These are phyloP conservation scores for Oryzaephilus surinamensis DNA, from an alignment of 1,140 invertebrate genomes.

Conservation along the genomic window DNA sequence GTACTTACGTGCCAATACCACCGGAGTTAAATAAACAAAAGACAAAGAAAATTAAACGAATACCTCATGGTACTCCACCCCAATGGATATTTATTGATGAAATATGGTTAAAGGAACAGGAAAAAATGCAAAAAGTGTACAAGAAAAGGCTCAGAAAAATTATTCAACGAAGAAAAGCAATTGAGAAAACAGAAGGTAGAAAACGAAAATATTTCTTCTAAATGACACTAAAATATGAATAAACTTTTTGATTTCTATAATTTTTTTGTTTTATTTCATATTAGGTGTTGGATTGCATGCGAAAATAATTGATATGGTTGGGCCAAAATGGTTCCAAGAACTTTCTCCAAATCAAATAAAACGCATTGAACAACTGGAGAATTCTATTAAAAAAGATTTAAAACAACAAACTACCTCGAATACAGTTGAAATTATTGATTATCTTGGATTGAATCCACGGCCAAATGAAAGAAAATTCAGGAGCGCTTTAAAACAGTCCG, in stretches of 20 bases:
- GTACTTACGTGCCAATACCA: slow-evolving; percentile 11
- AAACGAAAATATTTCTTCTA: background rate
- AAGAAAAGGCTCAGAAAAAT: slow-evolving; percentile 10
- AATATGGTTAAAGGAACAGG: slow-evolving; percentile 15
- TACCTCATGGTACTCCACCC: slow-evolving; percentile 18
- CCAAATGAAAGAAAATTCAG: slow-evolving; percentile 19
- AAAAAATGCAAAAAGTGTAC: slow-evolving; percentile 11
- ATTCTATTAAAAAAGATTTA: slow-evolving; percentile 21
- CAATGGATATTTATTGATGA: slow-evolving; percentile 24
- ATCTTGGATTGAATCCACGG: slow-evolving; percentile 24
- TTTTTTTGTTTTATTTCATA: background rate
- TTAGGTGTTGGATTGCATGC: slow-evolving; percentile 4
- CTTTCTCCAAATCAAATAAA: slow-evolving; percentile 25
- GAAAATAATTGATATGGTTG: slow-evolving; percentile 13
- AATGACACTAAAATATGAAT: background rate
- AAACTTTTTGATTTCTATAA: slow-evolving; percentile 1
- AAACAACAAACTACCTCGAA: slow-evolving; percentile 12
- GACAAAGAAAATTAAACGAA: slow-evolving; percentile 10
- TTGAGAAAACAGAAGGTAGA: slow-evolving; percentile 1
- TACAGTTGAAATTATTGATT: slow-evolving; percentile 18
- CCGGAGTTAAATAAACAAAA: too few species aligned
- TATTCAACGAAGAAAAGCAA: slow-evolving; percentile 3
- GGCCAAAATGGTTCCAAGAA: slow-evolving; percentile 33
- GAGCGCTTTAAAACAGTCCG: slow-evolving; percentile 21
- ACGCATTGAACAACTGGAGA: slow-evolving; percentile 20